Base-by-base conservation (phyloP, 2,113 vertebrate species). In the Nibea albiflora region DNA sequence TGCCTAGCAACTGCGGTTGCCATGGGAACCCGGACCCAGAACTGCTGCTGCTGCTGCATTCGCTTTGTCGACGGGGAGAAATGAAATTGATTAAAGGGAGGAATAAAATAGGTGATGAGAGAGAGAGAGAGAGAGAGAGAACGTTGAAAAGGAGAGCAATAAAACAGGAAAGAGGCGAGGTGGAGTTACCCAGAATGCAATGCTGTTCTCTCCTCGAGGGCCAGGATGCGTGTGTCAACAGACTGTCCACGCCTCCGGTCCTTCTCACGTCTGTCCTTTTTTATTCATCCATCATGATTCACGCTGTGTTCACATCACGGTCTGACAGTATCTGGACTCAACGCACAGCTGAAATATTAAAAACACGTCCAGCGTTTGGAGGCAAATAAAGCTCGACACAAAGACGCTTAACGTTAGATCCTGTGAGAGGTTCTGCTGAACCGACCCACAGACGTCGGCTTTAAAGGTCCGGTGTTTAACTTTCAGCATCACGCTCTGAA, bases 1-100 rank as follows among this genome's bases (percentile, higher is more conserved):
- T 95, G 94, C 95, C 88, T 94, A 90, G 95, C 93, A 95, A 96
- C 95, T 95, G 93, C 9, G 65, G 94, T 95, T 95, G 78, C 93
- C 90, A 88, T 86, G 86, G 92, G 62, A 92, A 95, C 92, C 69
- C 2, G 70, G 35, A 61, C 76, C 80, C 80, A 91, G 90, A 93
- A 92, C 92, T 90, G 84, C 91, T 84, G 85, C 92, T 83, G 88
- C 28, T 31, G 28, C 28, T 31, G 35, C 92, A 84, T 93, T 92
- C 90, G 89, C 85, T 92, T 46, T 61, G 88, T 87, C 73, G 72
- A 93, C 76, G 11, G 91, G 88, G 94, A 94, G 90, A 95, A 94
- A 94, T 93, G 78, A 94, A 94, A 94, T 92, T 92, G 92, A 95
- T 93, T 93, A 94, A 94, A 94, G 88, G 35, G 77, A 85, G 85